Conservation (phyloP, 1,140 invertebrate genomes). For the Rhysida immarginata region DNA sequence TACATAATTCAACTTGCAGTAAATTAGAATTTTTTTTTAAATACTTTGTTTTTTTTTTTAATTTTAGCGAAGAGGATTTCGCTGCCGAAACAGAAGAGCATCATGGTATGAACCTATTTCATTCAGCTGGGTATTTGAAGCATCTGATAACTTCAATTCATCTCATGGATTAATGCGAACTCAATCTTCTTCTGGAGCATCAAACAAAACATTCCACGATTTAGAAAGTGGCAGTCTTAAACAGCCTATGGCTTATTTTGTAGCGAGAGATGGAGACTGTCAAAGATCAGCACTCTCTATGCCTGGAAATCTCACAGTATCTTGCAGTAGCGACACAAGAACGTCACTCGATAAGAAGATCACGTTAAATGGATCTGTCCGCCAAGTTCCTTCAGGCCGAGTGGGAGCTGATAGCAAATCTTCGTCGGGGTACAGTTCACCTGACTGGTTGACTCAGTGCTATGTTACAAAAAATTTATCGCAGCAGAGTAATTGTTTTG, state of each 20-base stretch:
- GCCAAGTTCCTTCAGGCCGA: background rate
- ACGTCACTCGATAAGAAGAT: background rate
- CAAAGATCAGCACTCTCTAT: background rate
- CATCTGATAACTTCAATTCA: conserved; percentile 5
- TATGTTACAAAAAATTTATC: background rate
- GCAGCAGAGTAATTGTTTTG: background rate
- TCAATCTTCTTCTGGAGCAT: background rate
- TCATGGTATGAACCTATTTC: conserved; percentile 4
- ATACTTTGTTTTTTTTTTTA: background rate
- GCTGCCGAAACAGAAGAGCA: background rate
- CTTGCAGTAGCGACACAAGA: background rate
- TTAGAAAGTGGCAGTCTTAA: no score
- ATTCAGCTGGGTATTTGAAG: conserved; percentile 7
- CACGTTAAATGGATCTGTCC: background rate
- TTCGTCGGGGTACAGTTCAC: conserved; percentile 3
- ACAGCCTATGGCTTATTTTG: background rate
- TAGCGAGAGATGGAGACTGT: background rate
- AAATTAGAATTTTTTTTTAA: no score
- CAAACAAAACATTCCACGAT: background rate
- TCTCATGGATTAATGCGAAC: background rate
- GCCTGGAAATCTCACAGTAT: background rate
- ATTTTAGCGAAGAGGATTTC: background rate
- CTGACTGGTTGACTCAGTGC: background rate
- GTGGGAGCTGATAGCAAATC: conserved; percentile 1
- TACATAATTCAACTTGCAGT: no score